Conservation (phyloP, 1,140 invertebrate genomes). For the Holcopasites calliopsidis region DNA sequence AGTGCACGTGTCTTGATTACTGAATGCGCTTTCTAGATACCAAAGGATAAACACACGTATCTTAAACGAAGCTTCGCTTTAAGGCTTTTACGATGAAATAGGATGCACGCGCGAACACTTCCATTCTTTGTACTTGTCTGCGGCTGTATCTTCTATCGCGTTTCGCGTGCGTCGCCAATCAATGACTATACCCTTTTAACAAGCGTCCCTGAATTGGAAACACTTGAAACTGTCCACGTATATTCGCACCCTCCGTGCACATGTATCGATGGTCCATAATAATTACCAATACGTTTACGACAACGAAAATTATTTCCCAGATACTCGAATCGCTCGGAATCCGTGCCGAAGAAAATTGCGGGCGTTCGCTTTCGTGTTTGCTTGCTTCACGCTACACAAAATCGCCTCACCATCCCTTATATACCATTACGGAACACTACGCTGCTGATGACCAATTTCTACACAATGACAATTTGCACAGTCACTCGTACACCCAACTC, state of each 20-base stretch:
- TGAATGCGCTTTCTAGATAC: conserved; percentile 10
- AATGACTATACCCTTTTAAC: conserved; percentile 33
- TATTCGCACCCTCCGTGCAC: not conserved
- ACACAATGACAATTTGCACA: conserved; percentile 33
- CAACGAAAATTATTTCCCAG: not conserved
- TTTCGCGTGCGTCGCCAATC: conserved; percentile 26
- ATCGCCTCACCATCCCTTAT: not conserved
- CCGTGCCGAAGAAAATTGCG: not conserved
- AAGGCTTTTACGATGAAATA: not conserved
- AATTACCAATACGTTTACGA: not conserved
- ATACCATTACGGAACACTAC: not conserved
- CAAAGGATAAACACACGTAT: not conserved
- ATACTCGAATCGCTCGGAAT: no score
- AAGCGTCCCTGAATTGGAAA: conserved; percentile 24
- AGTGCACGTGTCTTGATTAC: not conserved
- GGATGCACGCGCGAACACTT: conserved; percentile 4
- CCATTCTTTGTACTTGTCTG: conserved; percentile 5
- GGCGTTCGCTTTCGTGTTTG: conserved; percentile 11
- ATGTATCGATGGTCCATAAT: not conserved
- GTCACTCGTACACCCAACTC: not conserved
- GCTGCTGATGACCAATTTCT: not conserved
- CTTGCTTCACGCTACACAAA: not conserved
- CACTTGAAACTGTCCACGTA: not conserved
- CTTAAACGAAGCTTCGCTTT: not conserved
- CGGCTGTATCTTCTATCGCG: conserved; percentile 13